These are phyloP conservation scores for Ophthalmolycus amberensis DNA, from an alignment of 2,113 vertebrate species.

Conservation along the genomic window DNA sequence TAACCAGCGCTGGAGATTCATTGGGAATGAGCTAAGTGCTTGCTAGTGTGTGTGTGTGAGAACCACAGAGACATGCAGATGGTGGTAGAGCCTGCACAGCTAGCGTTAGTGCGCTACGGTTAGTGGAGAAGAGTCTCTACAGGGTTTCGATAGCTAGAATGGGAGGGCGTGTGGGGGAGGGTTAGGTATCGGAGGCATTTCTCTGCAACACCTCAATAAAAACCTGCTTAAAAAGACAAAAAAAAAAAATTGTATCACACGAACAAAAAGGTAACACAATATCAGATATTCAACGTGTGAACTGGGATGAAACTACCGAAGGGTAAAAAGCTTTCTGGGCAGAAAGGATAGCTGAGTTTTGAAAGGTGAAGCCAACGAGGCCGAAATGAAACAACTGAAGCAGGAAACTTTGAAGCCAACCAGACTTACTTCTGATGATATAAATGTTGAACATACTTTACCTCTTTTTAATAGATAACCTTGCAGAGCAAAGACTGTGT, in stretches of 20 bases:
- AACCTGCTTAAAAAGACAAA: conserved; percentile 79
- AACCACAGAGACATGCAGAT: conserved; percentile 60
- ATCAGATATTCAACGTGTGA: conserved; percentile 39
- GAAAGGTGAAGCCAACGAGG: conserved; percentile 29
- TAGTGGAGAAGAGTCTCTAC: conserved; percentile 16
- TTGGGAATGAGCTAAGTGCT: conserved; percentile 39
- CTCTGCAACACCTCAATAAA: conserved; percentile 66
- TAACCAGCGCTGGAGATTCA: conserved; percentile 62
- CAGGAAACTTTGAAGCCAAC: background rate
- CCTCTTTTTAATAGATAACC: background rate
- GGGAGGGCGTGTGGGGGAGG: conserved; percentile 14
- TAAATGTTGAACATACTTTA: background rate
- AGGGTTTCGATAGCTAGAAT: conserved; percentile 5
- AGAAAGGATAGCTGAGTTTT: conserved; percentile 27
- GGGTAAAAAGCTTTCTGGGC: background rate
- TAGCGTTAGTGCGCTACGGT: conserved; percentile 57
- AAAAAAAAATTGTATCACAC: conserved; percentile 41
- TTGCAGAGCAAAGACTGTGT: background rate
- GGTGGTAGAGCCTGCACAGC: conserved; percentile 19
- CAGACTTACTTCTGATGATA: background rate
- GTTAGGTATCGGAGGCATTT: conserved; percentile 44
- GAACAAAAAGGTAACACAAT: conserved; percentile 61
- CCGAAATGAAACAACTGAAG: background rate
- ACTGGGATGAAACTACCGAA: conserved; percentile 24
- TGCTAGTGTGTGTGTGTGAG: conserved; percentile 36